These are phyloP conservation scores for Oreochromis mossambicus DNA, from an alignment of 2,797 vertebrate species.

Conservation along the genomic window DNA sequence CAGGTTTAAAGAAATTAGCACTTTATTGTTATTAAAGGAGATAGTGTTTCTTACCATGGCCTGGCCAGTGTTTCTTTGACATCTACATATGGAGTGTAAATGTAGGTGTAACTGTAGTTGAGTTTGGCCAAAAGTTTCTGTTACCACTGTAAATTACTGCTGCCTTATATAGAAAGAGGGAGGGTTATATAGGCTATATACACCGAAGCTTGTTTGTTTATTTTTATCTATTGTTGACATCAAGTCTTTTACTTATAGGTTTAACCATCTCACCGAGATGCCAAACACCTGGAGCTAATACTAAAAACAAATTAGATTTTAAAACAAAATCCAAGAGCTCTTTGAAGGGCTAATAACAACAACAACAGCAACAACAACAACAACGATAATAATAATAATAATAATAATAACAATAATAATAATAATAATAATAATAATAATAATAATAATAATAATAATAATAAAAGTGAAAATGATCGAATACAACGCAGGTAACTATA, in stretches of 20 bases:
- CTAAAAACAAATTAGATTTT: background rate
- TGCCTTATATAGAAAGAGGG: background rate
- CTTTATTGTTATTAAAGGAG: background rate
- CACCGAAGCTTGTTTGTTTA: background rate
- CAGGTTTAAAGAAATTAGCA: background rate
- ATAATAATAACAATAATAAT: rapidly evolving
- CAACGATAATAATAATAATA: background rate
- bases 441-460: too few species aligned
- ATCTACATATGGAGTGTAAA: background rate
- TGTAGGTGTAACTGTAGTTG: background rate
- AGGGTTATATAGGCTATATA: too few species aligned
- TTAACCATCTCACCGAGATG: rapidly evolving
- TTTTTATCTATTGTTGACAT: background rate
- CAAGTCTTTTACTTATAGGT: background rate
- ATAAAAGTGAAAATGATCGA: background rate
- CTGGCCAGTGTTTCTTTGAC: too few species aligned
- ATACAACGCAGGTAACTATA: background rate
- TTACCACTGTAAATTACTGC: rapidly evolving
- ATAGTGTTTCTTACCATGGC: background rate
- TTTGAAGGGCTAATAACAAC: background rate
- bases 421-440: rapidly evolving
- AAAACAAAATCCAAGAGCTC: background rate
- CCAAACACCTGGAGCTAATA: background rate
- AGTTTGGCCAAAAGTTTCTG: rapidly evolving
- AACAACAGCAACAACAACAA: background rate